Evolutionary conservation across 2,888 invertebrate genomes (phyloP).

Genomic region (Dasypogon diadema): DNA sequence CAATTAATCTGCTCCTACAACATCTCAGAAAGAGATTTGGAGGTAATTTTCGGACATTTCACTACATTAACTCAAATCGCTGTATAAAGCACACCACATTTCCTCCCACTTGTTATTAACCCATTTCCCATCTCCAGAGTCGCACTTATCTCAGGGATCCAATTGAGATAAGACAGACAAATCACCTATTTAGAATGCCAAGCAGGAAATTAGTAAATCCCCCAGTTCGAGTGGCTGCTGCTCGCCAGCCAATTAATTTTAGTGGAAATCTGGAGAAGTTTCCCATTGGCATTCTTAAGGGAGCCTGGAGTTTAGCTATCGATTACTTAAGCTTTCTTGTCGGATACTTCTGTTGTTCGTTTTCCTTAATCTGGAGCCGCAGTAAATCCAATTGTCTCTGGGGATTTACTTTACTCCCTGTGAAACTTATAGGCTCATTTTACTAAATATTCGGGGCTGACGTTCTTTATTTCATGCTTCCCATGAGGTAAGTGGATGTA

Average conservation of each 20-base stretch:
- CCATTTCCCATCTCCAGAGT: neutral
- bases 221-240: neutral
- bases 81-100: neutral
- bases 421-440: constrained; percentile 30
- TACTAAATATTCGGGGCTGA: constrained; percentile 8
- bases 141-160: neutral
- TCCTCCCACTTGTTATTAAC: neutral
- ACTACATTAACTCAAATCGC: neutral
- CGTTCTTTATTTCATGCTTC: constrained; percentile 19
- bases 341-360: neutral
- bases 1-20: constrained; percentile 79
- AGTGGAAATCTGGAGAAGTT: neutral
- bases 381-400: constrained; percentile 24
- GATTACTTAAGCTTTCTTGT: constrained; percentile 3
- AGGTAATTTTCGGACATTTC: constrained; percentile 68
- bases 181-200: neutral
- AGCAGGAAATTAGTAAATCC: neutral
- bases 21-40: constrained; percentile 81
- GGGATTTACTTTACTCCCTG: neutral
- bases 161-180: neutral
- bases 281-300: constrained; percentile 14
- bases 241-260: constrained; percentile 16
- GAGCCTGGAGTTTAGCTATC: constrained; percentile 21
- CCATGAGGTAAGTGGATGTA: constrained; percentile 21
- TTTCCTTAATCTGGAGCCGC: constrained; percentile 27